These are phyloP conservation scores for Ancistrus triradiatus DNA, from an alignment of 2,113 vertebrate genomes.

Conservation along the genomic window DNA sequence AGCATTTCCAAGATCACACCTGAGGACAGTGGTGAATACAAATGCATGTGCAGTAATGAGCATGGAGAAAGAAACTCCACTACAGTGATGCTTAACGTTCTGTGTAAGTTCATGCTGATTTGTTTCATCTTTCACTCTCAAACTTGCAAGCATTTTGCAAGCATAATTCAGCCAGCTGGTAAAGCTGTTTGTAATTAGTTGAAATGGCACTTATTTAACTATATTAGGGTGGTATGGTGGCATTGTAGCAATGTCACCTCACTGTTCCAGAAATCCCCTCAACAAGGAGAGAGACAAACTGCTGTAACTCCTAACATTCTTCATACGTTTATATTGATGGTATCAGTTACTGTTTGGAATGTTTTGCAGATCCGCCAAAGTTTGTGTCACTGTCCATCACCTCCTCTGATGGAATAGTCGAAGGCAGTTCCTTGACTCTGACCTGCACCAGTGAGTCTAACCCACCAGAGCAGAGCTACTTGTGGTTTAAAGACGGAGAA, in stretches of 20 bases:
- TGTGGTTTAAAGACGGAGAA: background rate
- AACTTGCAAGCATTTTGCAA: background rate
- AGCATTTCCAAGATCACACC: too few species aligned
- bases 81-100: background rate
- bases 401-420: too few species aligned
- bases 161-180: background rate
- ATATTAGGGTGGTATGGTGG: too few species aligned
- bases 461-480: background rate
- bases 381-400: background rate
- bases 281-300: too few species aligned
- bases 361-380: background rate
- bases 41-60: background rate
- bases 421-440: background rate
- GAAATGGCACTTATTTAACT: background rate
- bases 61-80: background rate
- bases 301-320: too few species aligned
- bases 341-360: too few species aligned
- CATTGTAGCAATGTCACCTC: too few species aligned
- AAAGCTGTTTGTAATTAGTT: background rate
- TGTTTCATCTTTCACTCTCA: too few species aligned
- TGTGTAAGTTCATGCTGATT: background rate
- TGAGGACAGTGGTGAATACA: background rate
- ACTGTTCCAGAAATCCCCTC: too few species aligned
- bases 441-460: too few species aligned
- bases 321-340: too few species aligned